Evolutionary conservation across 2,797 vertebrate genomes (phyloP).

Genomic region (Propithecus deckenii): DNA sequence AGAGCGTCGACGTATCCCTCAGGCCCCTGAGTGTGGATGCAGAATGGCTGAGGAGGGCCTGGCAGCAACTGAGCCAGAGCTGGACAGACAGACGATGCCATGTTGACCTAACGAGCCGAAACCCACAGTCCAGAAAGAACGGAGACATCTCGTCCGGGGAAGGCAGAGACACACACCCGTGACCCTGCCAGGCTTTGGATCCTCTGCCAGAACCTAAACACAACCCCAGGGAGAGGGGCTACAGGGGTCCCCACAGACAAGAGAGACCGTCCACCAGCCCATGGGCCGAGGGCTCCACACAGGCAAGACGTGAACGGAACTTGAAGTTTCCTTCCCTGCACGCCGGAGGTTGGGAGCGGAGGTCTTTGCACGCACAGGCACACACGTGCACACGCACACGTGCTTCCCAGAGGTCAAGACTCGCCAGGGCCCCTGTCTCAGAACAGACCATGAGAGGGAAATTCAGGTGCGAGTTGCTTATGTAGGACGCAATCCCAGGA

Average conservation of each 20-base stretch:
- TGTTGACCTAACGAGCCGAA: background rate
- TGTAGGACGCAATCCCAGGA: background rate
- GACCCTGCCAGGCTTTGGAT: too few species aligned
- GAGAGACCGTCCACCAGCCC: background rate
- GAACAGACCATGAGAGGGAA: background rate
- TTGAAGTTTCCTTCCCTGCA: background rate
- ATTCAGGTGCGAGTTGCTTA: background rate
- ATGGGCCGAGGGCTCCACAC: background rate
- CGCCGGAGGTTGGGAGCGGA: background rate
- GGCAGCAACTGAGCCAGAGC: background rate
- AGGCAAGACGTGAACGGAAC: background rate
- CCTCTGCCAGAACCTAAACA: background rate
- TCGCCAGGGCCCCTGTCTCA: background rate
- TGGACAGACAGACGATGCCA: background rate
- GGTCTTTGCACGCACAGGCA: too few species aligned
- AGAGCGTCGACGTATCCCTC: fast-evolving
- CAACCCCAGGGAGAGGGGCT: background rate
- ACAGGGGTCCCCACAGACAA: background rate
- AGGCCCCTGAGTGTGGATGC: too few species aligned
- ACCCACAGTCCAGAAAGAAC: background rate
- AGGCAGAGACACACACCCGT: background rate
- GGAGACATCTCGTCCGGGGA: background rate
- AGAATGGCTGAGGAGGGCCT: background rate
- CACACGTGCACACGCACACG: fast-evolving
- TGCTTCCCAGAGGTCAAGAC: background rate